Conservation (phyloP, 2,888 invertebrate species). For the Corbicula japonica region DNA sequence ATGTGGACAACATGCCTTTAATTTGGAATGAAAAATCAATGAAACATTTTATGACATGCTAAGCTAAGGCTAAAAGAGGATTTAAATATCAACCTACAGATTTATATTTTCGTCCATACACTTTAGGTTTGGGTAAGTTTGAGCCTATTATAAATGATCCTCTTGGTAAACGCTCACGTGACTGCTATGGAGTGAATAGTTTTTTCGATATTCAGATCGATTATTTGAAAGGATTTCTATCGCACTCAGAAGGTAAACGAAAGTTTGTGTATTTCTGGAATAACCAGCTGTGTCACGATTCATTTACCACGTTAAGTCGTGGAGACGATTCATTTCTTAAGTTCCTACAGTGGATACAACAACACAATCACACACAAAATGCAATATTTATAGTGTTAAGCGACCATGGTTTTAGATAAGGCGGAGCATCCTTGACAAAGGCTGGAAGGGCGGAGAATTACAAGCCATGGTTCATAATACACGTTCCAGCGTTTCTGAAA, state of each 20-base stretch:
- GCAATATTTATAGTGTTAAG: conserved; percentile 88
- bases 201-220: conserved; percentile 89
- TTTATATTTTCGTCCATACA: conserved; percentile 44
- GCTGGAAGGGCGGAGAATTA: conserved; percentile 93
- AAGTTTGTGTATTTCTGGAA: conserved; percentile 95
- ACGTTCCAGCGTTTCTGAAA: conserved; percentile 92
- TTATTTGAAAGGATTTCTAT: conserved; percentile 88
- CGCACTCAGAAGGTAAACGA: conserved; percentile 88
- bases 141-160: conserved; percentile 8
- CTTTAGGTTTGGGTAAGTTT: conserved; percentile 21
- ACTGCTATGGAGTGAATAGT: conserved; percentile 21
- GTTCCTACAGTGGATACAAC: conserved; percentile 88
- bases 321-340: conserved; percentile 90
- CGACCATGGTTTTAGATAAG: conserved; percentile 97
- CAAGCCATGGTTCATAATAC: conserved; percentile 92
- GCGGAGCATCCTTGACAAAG: conserved; percentile 92
- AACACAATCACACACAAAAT: conserved; percentile 72
- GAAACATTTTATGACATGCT: conserved; percentile 24
- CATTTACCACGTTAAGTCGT: conserved; percentile 91
- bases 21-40: conserved; percentile 37
- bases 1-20: conserved; percentile 17
- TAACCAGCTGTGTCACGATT: conserved; percentile 94
- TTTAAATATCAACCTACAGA: conserved; percentile 39
- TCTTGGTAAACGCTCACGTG: conserved; percentile 5
- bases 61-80: conserved; percentile 36